A percentile compares a stretch with the other conserved stretches of the same genome.
Conservation (phyloP, 1,140 invertebrate species). For the Maconellicoccus hirsutus region DNA sequence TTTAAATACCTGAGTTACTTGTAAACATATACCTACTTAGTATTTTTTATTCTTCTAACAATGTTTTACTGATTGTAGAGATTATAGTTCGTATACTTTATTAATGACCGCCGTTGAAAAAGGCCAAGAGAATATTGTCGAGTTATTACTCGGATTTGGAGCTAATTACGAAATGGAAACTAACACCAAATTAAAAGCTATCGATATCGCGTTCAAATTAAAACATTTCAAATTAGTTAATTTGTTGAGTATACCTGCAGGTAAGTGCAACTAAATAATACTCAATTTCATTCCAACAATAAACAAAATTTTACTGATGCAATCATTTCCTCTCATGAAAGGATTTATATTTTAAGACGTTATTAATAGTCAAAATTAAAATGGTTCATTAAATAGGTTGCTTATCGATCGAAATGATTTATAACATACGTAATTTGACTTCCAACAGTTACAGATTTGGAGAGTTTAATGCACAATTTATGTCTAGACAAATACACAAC, state of each 20-base stretch:
- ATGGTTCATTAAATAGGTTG: too few relatives aligned
- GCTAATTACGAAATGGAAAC: background rate
- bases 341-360: too few relatives aligned
- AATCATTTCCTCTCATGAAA: too few relatives aligned
- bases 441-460: background rate
- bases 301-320: too few relatives aligned
- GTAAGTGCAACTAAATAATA: background rate
- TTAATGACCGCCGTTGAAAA: constrained; percentile 2
- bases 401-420: too few relatives aligned
- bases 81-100: background rate
- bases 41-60: background rate
- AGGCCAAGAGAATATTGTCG: background rate
- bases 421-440: too few relatives aligned
- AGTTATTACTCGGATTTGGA: constrained; percentile 6
- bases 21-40: background rate
- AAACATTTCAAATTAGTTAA: background rate
- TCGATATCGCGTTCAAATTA: background rate
- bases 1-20: background rate
- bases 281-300: background rate
- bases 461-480: background rate
- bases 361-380: too few relatives aligned
- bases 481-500: background rate
- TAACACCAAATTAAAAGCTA: background rate
- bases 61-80: too few relatives aligned
- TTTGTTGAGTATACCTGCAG: background rate